Conservation (phyloP, 2,888 invertebrate species). For the Drosophila colorata region DNA sequence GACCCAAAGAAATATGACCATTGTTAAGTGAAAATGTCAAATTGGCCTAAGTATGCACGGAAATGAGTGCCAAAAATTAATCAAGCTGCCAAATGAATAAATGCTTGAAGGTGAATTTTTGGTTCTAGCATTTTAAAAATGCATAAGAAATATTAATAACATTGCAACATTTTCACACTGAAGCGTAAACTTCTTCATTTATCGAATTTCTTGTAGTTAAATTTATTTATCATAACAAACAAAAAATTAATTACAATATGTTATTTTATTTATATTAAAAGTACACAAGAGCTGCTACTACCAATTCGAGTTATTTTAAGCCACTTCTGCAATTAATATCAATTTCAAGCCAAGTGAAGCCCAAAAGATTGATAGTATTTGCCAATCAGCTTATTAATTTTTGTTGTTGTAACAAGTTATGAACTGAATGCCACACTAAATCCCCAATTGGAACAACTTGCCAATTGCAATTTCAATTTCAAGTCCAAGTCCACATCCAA, state of each 20-base stretch:
- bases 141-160: no score
- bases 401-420: background rate
- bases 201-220: no score
- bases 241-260: no score
- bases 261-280: background rate
- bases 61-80: constrained; percentile 1
- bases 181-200: no score
- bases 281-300: background rate
- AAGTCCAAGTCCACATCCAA: constrained; percentile 14
- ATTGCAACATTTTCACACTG: no score
- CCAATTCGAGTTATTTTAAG: background rate
- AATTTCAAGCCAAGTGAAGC: background rate
- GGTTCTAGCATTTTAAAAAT: no score
- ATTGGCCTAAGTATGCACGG: constrained; percentile 5
- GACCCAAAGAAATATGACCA: background rate
- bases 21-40: constrained; percentile 11
- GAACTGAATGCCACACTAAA: background rate
- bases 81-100: no score
- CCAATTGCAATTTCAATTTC: background rate
- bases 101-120: no score
- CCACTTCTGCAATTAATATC: background rate
- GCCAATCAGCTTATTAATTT: background rate
- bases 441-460: background rate
- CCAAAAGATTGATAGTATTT: background rate
- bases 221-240: no score